Percentiles rank a stretch among this genome's conserved stretches.
phyloP scores from a whole-genome alignment of 2,888 invertebrate species.

The Drosophila acutilabella region DNA sequence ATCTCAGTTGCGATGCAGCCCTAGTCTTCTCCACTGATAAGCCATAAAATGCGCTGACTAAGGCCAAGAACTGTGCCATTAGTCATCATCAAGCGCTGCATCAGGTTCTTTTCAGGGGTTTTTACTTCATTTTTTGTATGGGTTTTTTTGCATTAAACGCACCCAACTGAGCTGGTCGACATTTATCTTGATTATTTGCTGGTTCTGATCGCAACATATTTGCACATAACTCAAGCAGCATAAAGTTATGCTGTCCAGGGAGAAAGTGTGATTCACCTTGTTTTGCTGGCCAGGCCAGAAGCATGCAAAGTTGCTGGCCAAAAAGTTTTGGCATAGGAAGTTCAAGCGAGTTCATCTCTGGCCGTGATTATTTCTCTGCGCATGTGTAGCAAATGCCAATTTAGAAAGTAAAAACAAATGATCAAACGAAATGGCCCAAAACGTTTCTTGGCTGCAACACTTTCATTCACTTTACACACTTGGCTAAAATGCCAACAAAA shows the following conservation, averaged over 20 bases:
- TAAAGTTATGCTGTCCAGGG: slow-evolving; percentile 16
- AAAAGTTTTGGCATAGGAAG: slow-evolving; percentile 53
- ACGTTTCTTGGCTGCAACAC: slow-evolving; percentile 62
- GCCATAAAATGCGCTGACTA: slow-evolving; percentile 71
- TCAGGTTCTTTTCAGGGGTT: slow-evolving; percentile 41
- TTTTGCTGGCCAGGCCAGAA: background rate
- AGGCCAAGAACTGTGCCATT: slow-evolving; percentile 67
- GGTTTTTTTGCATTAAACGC: slow-evolving; percentile 47
- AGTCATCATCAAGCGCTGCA: slow-evolving; percentile 70
- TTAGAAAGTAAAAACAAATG: slow-evolving; percentile 81
- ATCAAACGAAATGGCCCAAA: slow-evolving; percentile 64
- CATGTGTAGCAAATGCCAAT: slow-evolving; percentile 78
- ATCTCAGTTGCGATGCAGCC: slow-evolving; percentile 48
- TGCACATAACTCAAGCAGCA: slow-evolving; percentile 74
- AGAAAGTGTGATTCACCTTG: slow-evolving; percentile 17
- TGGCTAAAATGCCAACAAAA: slow-evolving; percentile 6
- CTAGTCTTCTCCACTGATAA: slow-evolving; percentile 47
- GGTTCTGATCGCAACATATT: slow-evolving; percentile 23
- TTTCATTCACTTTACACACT: slow-evolving; percentile 69
- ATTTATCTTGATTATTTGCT: slow-evolving; percentile 76
- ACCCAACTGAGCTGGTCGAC: slow-evolving; percentile 64
- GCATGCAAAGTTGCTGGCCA: slow-evolving; percentile 42
- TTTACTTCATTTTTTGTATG: slow-evolving; percentile 34
- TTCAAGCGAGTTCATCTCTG: slow-evolving; percentile 69
- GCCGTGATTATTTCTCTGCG: slow-evolving; percentile 47